Conservation (phyloP, 2,888 invertebrate species). For the Rosalia funebris region DNA sequence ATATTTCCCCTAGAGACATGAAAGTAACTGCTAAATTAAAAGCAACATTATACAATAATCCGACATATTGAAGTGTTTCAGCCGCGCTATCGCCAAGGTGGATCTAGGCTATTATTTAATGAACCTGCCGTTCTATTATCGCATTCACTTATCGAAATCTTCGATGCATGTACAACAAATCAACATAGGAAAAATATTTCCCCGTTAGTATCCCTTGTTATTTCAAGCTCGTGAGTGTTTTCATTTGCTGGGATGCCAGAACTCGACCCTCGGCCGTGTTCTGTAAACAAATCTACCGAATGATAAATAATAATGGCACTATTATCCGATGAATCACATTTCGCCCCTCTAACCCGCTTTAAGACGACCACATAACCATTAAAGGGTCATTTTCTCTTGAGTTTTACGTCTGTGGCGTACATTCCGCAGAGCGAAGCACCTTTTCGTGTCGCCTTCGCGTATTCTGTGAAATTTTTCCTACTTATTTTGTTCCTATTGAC, state of each 20-base stretch:
- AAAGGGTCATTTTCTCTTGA: conserved; percentile 48
- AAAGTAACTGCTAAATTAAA: conserved; percentile 17
- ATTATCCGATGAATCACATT: conserved; percentile 47
- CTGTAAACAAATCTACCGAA: conserved; percentile 50
- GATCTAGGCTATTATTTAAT: conserved; percentile 38
- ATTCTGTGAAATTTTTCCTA: conserved; percentile 34
- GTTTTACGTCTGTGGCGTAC: conserved; percentile 40
- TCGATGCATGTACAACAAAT: conserved; percentile 32
- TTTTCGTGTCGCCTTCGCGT: conserved; percentile 34
- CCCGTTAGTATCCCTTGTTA: conserved; percentile 20
- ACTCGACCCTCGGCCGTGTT: conserved; percentile 30
- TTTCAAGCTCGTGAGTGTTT: conserved; percentile 26
- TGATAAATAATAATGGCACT: conserved; percentile 52
- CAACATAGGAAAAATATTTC: conserved; percentile 15
- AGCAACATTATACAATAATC: conserved; percentile 36
- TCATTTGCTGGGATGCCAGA: conserved; percentile 9
- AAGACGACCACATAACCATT: conserved; percentile 54
- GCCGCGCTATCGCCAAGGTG: conserved; percentile 32
- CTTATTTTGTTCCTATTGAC: conserved; percentile 28
- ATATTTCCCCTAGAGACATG: conserved; percentile 17
- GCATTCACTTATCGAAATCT: conserved; percentile 37
- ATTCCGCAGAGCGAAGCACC: conserved; percentile 43
- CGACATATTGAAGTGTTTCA: conserved; percentile 37
- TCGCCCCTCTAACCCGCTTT: conserved; percentile 46
- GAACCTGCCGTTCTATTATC: conserved; percentile 40